Conservation (phyloP, 2,888 invertebrate species). For the Aleiodes testaceus region DNA sequence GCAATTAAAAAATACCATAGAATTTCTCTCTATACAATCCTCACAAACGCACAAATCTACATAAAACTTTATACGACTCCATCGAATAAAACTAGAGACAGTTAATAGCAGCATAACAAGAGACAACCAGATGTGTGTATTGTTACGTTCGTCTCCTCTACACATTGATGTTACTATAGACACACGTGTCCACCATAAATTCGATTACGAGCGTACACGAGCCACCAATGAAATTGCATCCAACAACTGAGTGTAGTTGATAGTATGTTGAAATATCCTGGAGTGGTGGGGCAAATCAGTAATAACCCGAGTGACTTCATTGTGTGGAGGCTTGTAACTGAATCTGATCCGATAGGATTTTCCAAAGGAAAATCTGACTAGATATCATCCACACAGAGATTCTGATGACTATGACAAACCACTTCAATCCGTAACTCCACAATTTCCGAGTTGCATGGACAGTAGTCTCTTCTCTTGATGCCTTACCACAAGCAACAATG, state of each 20-base stretch:
- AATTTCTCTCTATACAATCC: too few relatives aligned
- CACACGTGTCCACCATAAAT: constrained; percentile 41
- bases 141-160: too few relatives aligned
- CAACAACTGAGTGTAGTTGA: too few relatives aligned
- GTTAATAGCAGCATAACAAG: too few relatives aligned
- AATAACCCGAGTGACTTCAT: constrained; percentile 17
- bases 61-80: too few relatives aligned
- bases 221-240: too few relatives aligned
- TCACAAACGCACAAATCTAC: too few relatives aligned
- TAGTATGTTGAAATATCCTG: too few relatives aligned
- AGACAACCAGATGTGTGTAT: too few relatives aligned
- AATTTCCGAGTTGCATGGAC: background rate
- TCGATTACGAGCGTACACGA: constrained; percentile 46
- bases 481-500: constrained; percentile 46
- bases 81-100: too few relatives aligned
- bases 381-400: background rate
- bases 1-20: too few relatives aligned
- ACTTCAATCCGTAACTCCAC: background rate
- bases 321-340: background rate
- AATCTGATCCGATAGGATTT: background rate
- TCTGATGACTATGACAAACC: constrained; percentile 21
- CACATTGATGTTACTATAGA: constrained; percentile 30
- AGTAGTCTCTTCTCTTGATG: constrained; percentile 31
- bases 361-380: too few relatives aligned
- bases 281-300: background rate